Base-by-base conservation (phyloP, 2,797 vertebrate genomes). In the Sparidentex hasta region DNA sequence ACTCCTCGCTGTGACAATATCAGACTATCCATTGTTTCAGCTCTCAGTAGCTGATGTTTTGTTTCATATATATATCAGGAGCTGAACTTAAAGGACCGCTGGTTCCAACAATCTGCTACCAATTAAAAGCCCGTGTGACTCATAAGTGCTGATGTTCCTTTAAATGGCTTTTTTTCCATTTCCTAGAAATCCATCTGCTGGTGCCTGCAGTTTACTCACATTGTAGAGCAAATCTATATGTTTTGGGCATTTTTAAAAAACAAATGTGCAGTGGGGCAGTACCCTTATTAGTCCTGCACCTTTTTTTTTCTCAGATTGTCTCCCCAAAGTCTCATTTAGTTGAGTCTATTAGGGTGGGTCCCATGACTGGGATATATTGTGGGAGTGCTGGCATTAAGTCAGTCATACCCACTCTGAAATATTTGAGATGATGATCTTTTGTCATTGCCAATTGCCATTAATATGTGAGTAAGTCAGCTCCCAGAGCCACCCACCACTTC, bases 401-500 rank as follows among this genome's bases (percentile, higher is more conserved):
- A 75, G 33, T 80, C 25, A 43, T 38, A 76, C 54, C 72, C 84
- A 84, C 79, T 69, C 59, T 67, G 9, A 66, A 52, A 78, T 57
- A 67, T 41, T 73, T 68, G 1, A 65, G 16, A 52, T 51, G 17
- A 63, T 48, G 21, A 44, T 65, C 2, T 58, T 76, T 69, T 64
- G 12, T 20, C 11, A 62, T n/a, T 47, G 25, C 65, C 72, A 58
- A 21, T 62, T 86, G 48, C 4, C 25, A 55, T 73, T 27, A 55
- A 4, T 41, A 33, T 59, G 59, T 41, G 69, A 58, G 44, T 66
- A 50, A 63, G 59, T 38, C 69, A 70, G 77, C 65, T 81, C 57
- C 71, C 56, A 65, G 67, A 76, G 80, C 13, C 68, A 89, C 74
- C 71, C 66, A 65, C 52, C 73, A 67, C 77, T 84, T 77, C 79